Evolutionary conservation across 2,797 vertebrate species (phyloP), one percentile per base, ranked within the genome.

Genomic region (Silurus lanzhouensis): DNA sequence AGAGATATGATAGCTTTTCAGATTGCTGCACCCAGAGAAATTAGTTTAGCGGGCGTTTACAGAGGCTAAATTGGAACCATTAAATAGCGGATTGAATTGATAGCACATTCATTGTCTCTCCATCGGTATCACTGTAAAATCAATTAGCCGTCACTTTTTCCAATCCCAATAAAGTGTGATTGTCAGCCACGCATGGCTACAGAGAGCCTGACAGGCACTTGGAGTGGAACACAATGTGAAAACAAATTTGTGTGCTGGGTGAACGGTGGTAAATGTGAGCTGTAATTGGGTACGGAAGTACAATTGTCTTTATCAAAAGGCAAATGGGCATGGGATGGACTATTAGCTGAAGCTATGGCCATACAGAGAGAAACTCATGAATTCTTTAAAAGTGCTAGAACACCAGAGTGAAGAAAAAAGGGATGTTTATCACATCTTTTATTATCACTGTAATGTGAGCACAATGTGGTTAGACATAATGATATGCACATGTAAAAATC

Each of bases 1-100:
- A 99, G 97, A 98, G 97, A 98, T 99, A 99, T 99, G 98, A 99
- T 99, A 98, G 98, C 97, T 99, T 99, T 99, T 99, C 97, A 98
- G 98, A 99, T 99, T 99, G 98, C 97, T 97, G 98, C 97, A 96
- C 98, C 97, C 97, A 95, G 96, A 97, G 97, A 98, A 99, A 99
- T 99, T 99, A 99, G 98, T 99, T 99, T 99, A 99, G 98, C 95
- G 97, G 96, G 96, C 98, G 96, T 99, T 99, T 99, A 99, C 97
- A 96, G 97, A 97, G 96, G 95, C 97, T 98, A 99, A 99, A 99
- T 99, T 99, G 98, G 98, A 99, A 96, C 97, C 98, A 99, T 99
- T 99, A 99, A 99, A 99, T 98, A 99, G 97, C 97, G 98, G 98
- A 99, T 99, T 99, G 99, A 99, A 99, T 99, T 99, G 98, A 99